These are phyloP conservation scores for Phthorimaea operculella DNA, from an alignment of 1,140 invertebrate species.

Conservation along the genomic window DNA sequence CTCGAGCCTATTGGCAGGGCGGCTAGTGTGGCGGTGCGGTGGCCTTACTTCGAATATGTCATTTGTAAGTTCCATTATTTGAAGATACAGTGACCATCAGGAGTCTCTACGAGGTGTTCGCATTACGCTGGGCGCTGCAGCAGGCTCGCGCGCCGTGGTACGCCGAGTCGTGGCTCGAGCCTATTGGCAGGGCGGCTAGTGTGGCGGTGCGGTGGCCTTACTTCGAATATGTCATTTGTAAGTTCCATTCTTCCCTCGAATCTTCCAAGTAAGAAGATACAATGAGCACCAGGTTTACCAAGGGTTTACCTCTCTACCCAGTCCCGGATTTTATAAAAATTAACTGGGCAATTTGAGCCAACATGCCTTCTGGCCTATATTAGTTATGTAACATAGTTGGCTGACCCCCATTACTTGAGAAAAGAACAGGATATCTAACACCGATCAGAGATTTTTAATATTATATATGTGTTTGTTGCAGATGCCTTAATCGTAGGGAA, in stretches of 20 bases:
- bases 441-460: no score
- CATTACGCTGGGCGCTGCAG: constrained; percentile 80
- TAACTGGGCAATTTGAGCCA: no score
- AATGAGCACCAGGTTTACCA: no score
- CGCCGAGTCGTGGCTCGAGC: constrained; percentile 57
- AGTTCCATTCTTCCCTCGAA: constrained; percentile 47
- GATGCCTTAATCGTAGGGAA: constrained; percentile 76
- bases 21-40: constrained; percentile 72
- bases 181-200: constrained; percentile 72
- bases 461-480: constrained; percentile 35
- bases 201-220: constrained; percentile 75
- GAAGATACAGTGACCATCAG: no score
- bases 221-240: constrained; percentile 80
- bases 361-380: no score
- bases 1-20: constrained; percentile 67
- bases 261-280: no score
- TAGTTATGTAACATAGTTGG: no score
- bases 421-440: no score
- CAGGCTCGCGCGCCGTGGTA: constrained; percentile 79
- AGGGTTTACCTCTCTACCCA: no score
- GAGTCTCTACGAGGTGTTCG: constrained; percentile 65
- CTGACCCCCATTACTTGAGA: no score
- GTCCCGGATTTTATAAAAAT: no score
- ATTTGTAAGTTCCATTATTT: constrained; percentile 70
- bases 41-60: constrained; percentile 78